Conservation (phyloP, 2,797 vertebrate genomes). For the Tragelaphus eurycerus region DNA sequence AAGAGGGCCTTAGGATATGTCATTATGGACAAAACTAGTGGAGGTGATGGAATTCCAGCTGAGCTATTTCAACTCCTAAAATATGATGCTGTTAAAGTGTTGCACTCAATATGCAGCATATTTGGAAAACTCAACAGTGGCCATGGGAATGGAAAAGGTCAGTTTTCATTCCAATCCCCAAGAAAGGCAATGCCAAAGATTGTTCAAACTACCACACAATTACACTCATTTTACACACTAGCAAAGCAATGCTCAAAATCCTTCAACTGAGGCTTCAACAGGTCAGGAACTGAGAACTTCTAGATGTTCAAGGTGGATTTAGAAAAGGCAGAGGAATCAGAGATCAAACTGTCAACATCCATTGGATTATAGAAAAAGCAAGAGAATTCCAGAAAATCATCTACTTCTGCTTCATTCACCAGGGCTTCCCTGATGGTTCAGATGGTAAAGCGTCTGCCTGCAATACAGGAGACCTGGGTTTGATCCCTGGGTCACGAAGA, state of each 20-base stretch:
- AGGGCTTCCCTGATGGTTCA: neutral
- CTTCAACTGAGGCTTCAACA: neutral
- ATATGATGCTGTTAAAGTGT: neutral
- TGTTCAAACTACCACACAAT: neutral
- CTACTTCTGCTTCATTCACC: neutral
- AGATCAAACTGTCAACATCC: neutral
- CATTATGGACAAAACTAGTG: neutral
- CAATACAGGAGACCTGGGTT: neutral
- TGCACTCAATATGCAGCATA: neutral
- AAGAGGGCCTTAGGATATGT: neutral
- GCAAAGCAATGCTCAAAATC: neutral
- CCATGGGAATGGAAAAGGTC: neutral
- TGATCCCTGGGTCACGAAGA: neutral
- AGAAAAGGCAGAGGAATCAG: neutral
- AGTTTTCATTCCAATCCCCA: neutral
- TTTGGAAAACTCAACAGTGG: neutral
- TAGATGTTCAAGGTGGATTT: neutral
- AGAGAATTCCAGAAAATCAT: neutral
- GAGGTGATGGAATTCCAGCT: neutral
- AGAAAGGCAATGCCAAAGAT: neutral
- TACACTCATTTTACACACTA: neutral
- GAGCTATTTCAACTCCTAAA: neutral
- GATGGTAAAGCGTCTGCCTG: rapidly evolving
- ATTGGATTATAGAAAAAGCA: neutral
- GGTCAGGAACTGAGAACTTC: neutral